Conservation (phyloP, 2,113 vertebrate species). For the Hippocampus barbouri region DNA sequence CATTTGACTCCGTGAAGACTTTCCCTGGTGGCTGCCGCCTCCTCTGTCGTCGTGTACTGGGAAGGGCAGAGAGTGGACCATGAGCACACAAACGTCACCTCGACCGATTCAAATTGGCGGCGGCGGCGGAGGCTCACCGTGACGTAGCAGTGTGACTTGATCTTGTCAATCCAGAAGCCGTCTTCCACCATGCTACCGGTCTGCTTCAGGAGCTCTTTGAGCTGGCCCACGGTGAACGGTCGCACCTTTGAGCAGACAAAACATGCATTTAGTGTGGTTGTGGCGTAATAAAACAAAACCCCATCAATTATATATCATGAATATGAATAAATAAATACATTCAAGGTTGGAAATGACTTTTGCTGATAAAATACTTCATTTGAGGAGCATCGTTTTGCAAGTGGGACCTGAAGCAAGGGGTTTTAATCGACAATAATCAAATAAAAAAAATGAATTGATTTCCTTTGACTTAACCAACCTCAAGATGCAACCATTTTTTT, state of each 20-base stretch:
- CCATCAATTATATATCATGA: too few species aligned
- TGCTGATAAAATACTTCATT: too few species aligned
- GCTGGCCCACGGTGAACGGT: constrained; percentile 86
- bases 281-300: neutral
- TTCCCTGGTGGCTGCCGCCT: constrained; percentile 78
- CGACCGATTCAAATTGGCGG: too few species aligned
- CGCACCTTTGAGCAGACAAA: constrained; percentile 71
- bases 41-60: constrained; percentile 81
- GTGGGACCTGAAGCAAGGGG: too few species aligned
- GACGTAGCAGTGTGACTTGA: constrained; percentile 89
- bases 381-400: too few species aligned
- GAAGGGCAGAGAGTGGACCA: neutral
- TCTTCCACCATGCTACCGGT: constrained; percentile 83
- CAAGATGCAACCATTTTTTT: too few species aligned
- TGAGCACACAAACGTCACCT: neutral
- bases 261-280: too few species aligned
- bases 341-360: too few species aligned
- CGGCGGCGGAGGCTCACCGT: constrained; percentile 72
- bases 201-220: constrained; percentile 84
- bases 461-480: too few species aligned
- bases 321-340: too few species aligned
- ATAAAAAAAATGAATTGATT: too few species aligned
- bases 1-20: constrained; percentile 87
- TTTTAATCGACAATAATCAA: too few species aligned
- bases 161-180: constrained; percentile 92